Evolutionary conservation across 2,113 vertebrate genomes (phyloP).

Genomic region (Garra rufa): DNA sequence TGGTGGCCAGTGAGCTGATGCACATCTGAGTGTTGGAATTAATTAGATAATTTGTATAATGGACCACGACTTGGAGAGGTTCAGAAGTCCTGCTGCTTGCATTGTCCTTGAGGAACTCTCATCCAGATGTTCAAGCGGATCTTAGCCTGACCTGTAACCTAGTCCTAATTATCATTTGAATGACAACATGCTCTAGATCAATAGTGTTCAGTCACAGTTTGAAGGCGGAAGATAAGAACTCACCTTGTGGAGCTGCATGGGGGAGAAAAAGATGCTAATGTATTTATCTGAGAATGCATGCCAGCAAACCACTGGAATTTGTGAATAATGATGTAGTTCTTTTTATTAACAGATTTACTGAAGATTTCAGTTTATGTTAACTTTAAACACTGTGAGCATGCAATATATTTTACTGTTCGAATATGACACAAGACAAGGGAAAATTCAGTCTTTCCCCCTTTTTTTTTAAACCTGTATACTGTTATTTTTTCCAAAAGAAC

Average conservation of each 20-base stretch:
- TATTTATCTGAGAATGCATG: conserved; percentile 75
- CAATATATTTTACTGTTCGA: background rate
- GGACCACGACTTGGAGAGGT: conserved; percentile 64
- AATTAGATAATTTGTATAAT: conserved; percentile 78
- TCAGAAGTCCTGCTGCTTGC: conserved; percentile 67
- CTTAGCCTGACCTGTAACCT: conserved; percentile 88
- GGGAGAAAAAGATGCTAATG: conserved; percentile 76
- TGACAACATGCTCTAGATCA: conserved; percentile 94
- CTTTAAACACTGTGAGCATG: background rate
- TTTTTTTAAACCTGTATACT: background rate
- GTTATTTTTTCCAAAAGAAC: background rate
- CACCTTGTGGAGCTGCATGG: conserved; percentile 75
- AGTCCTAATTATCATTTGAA: conserved; percentile 95
- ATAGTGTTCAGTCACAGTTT: conserved; percentile 92
- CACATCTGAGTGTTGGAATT: conserved; percentile 69
- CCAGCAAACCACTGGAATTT: conserved; percentile 28
- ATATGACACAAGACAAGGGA: background rate
- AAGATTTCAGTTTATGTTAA: conserved; percentile 1
- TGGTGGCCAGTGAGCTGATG: conserved; percentile 59
- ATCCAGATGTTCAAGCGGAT: conserved; percentile 88
- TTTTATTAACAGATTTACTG: background rate
- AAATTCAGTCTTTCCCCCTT: background rate
- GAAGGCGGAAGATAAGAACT: conserved; percentile 89
- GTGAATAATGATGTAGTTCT: background rate
- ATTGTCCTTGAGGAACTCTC: conserved; percentile 82